phyloP scores from a whole-genome alignment of 2,113 vertebrate genomes.

The Gracilinanus agilis region DNA sequence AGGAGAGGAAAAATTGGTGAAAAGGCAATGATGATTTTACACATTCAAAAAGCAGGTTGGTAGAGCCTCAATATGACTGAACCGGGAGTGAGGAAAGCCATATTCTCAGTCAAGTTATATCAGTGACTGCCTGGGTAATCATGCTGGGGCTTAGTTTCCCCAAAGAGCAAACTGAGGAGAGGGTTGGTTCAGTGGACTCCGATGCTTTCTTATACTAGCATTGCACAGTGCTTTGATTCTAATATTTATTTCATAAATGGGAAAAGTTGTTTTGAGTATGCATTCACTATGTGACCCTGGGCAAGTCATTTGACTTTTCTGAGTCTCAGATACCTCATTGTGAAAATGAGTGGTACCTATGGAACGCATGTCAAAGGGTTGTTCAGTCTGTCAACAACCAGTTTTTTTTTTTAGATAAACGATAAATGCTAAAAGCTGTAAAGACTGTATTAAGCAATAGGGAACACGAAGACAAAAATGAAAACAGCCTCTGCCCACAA shows the following conservation, averaged over 20 bases:
- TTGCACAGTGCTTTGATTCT: not conserved
- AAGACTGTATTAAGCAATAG: not conserved
- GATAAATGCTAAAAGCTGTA: not conserved
- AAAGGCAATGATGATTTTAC: constrained; percentile 46
- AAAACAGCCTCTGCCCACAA: not conserved
- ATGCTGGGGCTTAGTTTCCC: not conserved
- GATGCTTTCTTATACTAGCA: not conserved
- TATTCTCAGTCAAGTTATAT: not conserved
- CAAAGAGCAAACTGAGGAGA: not conserved
- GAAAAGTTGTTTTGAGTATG: not conserved
- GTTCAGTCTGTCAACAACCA: not conserved
- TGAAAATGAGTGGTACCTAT: not conserved
- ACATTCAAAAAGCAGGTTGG: constrained; percentile 56
- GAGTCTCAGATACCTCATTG: constrained; percentile 57
- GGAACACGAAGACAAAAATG: not conserved
- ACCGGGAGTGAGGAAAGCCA: constrained; percentile 13
- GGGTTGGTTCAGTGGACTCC: not conserved
- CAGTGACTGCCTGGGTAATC: not conserved
- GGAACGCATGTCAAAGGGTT: not conserved
- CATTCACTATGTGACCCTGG: constrained; percentile 31
- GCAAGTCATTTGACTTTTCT: constrained; percentile 58
- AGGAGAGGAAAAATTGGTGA: constrained; percentile 34
- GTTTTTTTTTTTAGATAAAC: not conserved
- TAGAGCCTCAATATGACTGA: not conserved
- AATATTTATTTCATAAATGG: not conserved